Percentiles rank a stretch among this genome's conserved stretches.
These are phyloP conservation scores for Eupithecia subfuscata DNA, from an alignment of 2,888 invertebrate genomes.

Conservation along the genomic window DNA sequence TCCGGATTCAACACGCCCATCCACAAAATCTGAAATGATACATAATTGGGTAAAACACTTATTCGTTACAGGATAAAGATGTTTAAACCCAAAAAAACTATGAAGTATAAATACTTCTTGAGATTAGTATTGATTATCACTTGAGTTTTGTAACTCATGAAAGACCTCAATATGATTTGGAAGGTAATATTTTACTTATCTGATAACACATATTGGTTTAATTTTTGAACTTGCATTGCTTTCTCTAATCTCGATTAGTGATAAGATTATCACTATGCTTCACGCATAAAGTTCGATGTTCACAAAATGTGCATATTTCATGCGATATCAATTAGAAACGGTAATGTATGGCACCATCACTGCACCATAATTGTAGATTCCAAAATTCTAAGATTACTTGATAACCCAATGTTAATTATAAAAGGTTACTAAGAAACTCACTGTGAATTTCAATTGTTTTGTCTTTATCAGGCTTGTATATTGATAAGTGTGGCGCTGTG, in stretches of 20 bases:
- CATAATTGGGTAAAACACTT: conserved; percentile 52
- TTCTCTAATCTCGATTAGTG: neutral
- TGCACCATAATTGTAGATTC: neutral
- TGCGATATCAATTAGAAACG: neutral
- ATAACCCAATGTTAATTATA: too few species aligned
- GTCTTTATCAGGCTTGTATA: conserved; percentile 55
- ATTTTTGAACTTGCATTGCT: neutral
- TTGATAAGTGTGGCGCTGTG: conserved; percentile 59
- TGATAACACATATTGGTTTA: conserved; percentile 5
- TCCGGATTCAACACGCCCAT: conserved; percentile 55
- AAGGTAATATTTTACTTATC: conserved; percentile 58
- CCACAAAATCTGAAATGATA: conserved; percentile 52
- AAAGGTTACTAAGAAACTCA: neutral
- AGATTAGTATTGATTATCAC: conserved; percentile 54
- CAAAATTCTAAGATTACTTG: neutral
- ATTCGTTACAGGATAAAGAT: conserved; percentile 57
- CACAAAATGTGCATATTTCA: neutral
- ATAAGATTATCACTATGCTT: neutral
- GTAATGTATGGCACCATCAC: neutral
- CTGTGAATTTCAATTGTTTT: neutral
- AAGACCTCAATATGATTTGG: conserved; percentile 66
- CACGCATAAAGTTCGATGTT: neutral
- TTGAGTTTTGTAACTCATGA: conserved; percentile 54
- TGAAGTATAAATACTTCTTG: conserved; percentile 62
- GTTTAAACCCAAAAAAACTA: conserved; percentile 57